phyloP scores from a whole-genome alignment of 2,797 vertebrate genomes.

The Fistularia commersonii region DNA sequence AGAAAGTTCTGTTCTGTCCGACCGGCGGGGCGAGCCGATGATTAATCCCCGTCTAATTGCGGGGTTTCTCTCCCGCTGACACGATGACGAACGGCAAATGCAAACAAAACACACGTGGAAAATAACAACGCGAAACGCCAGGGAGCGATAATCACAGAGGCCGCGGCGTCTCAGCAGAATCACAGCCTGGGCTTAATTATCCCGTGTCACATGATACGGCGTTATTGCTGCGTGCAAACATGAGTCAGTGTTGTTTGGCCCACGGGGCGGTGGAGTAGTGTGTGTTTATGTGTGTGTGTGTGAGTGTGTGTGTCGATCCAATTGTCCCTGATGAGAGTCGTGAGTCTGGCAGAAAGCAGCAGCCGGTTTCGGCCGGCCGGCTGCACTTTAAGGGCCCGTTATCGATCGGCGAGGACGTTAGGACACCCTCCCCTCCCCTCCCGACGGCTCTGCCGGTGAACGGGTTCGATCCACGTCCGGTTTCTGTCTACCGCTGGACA shows the following conservation, averaged over 20 bases:
- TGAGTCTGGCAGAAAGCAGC: conserved; percentile 36
- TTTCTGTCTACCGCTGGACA: too few relatives aligned
- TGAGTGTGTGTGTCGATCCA: conserved; percentile 36
- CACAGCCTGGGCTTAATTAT: conserved; percentile 55
- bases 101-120: conserved; percentile 15
- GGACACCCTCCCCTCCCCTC: too few relatives aligned
- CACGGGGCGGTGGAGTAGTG: too few relatives aligned
- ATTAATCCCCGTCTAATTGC: conserved; percentile 40
- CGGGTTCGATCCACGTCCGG: conserved; percentile 46
- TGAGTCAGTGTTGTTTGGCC: conserved; percentile 52
- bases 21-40: conserved; percentile 17
- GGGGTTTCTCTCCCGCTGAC: conserved; percentile 31
- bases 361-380: conserved; percentile 58
- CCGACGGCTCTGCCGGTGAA: conserved; percentile 53
- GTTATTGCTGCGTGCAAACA: conserved; percentile 66
- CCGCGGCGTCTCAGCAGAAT: too few relatives aligned
- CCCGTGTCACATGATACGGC: conserved; percentile 58
- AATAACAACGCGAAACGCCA: too few relatives aligned
- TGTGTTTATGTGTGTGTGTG: too few relatives aligned
- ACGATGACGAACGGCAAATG: conserved; percentile 36
- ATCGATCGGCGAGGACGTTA: conserved; percentile 68
- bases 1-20: too few relatives aligned
- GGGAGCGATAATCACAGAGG: too few relatives aligned
- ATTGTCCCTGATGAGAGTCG: conserved; percentile 57
- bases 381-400: conserved; percentile 52